Conservation (phyloP, 2,888 invertebrate species). For the Ephialtes manifestator region DNA sequence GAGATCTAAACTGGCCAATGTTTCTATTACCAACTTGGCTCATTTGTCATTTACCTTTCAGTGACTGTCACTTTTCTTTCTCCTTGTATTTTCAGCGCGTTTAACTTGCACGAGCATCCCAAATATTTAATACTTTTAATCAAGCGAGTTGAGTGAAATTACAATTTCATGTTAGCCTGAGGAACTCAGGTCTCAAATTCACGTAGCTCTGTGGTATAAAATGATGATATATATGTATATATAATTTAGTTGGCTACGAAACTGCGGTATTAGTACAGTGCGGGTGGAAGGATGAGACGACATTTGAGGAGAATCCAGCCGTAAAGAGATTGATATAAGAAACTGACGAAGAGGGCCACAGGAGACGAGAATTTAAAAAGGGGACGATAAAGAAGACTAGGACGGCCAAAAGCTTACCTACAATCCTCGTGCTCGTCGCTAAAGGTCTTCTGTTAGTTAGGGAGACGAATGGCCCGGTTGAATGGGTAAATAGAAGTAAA, state of each 20-base stretch:
- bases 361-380: constrained; percentile 33
- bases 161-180: constrained; percentile 41
- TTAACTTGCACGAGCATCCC: not conserved
- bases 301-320: constrained; percentile 12
- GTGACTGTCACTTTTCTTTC: not conserved
- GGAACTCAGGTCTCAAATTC: not conserved
- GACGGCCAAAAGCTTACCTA: constrained; percentile 2
- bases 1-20: not conserved
- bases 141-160: constrained; percentile 56
- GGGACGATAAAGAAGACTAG: not conserved
- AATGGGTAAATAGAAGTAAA: constrained; percentile 44
- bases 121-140: constrained; percentile 57
- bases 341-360: constrained; percentile 17
- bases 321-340: constrained; percentile 56
- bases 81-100: not conserved
- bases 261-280: constrained; percentile 25
- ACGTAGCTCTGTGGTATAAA: constrained; percentile 6
- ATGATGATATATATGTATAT: constrained; percentile 13
- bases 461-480: constrained; percentile 23
- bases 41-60: constrained; percentile 9
- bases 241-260: constrained; percentile 12
- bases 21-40: not conserved
- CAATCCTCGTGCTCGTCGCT: constrained; percentile 3
- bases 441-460: constrained; percentile 39
- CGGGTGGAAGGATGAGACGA: not conserved